Percentiles rank a stretch among this genome's conserved stretches.
phyloP scores from a whole-genome alignment of 1,140 invertebrate species.

The Habropoda laboriosa region DNA sequence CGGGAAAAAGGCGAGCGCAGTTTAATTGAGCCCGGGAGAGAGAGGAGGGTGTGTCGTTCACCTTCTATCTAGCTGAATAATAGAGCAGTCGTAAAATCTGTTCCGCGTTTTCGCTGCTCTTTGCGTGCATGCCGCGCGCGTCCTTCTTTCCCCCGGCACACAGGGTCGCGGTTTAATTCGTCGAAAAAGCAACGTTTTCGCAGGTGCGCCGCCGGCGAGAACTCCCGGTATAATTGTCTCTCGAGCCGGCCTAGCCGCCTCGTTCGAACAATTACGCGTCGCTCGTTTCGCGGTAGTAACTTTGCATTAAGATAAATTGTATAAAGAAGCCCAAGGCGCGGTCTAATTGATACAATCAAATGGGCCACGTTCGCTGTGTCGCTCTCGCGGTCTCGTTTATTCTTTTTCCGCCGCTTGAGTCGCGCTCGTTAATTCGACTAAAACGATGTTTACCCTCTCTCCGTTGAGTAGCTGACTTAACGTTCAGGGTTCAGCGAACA shows the following conservation, averaged over 20 bases:
- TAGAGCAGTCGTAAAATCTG: conserved; percentile 42
- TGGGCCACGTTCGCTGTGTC: not conserved
- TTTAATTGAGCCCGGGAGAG: conserved; percentile 39
- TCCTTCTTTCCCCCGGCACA: conserved; percentile 17
- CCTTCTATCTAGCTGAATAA: conserved; percentile 47
- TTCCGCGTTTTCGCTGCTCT: conserved; percentile 28
- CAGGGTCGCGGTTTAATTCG: conserved; percentile 54
- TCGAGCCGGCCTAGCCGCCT: conserved; percentile 35
- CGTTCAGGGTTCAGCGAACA: not conserved
- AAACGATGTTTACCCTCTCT: not conserved
- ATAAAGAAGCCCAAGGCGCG: conserved; percentile 43
- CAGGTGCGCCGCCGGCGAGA: conserved; percentile 19
- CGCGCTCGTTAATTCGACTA: conserved; percentile 20
- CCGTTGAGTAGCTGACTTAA: no score
- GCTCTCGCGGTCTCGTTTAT: conserved; percentile 1
- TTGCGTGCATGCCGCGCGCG: not conserved
- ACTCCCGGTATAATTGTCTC: conserved; percentile 50
- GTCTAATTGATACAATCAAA: conserved; percentile 63
- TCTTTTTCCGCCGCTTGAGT: not conserved
- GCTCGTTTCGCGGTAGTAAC: conserved; percentile 42
- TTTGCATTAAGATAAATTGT: conserved; percentile 58
- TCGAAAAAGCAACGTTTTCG: conserved; percentile 52
- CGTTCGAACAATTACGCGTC: conserved; percentile 58
- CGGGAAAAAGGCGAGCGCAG: not conserved
- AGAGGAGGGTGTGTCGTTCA: conserved; percentile 24